Base-by-base conservation (phyloP, 2,797 vertebrate genomes). In the Sparidentex hasta region DNA sequence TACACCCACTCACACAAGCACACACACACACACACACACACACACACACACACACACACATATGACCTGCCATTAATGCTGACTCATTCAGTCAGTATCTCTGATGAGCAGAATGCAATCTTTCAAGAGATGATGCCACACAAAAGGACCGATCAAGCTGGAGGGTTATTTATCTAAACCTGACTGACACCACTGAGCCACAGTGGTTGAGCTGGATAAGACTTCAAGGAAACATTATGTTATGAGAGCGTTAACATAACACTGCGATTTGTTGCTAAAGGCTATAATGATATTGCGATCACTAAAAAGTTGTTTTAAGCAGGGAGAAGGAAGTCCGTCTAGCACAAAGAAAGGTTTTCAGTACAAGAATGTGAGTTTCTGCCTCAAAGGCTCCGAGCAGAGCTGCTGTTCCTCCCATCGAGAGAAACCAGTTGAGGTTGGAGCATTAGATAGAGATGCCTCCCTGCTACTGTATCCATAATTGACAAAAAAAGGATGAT, bases 41-140 rank as follows among this genome's bases (percentile, higher is more conserved):
- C 25, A 65, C 12, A 47, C 33, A 61, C n/a, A n/a, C n/a, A n/a
- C 4, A 51, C 17, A 48, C 7, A 33, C 12, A 46, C 14, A 9
- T 38, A 11, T 38, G 38, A 9, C 38, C 9, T 21, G 21, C 12
- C 25, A 11, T 13, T 29, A 21, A 44, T 18, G 20, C 48, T 69
- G 64, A 78, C 11, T 70, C 54, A 74, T 6, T 3, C 47, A 12
- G 38, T 50, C 41, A 48, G 17, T 44, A 52, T 44, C 25, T 44
- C 11, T 64, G 50, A 74, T 58, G 11, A 71, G 18, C 55, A 33
- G 18, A 38, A 38, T 25, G 21, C 21, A 25, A 11, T 25, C 46
- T 50, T 47, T 51, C 16, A 58, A 51, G 44, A 57, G 41, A 76
- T 58, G 52, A 57, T 18, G 54, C 51, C 33, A 1, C 11, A 38